phyloP scores from a whole-genome alignment of 2,113 vertebrate species.

The Casuarius casuarius region DNA sequence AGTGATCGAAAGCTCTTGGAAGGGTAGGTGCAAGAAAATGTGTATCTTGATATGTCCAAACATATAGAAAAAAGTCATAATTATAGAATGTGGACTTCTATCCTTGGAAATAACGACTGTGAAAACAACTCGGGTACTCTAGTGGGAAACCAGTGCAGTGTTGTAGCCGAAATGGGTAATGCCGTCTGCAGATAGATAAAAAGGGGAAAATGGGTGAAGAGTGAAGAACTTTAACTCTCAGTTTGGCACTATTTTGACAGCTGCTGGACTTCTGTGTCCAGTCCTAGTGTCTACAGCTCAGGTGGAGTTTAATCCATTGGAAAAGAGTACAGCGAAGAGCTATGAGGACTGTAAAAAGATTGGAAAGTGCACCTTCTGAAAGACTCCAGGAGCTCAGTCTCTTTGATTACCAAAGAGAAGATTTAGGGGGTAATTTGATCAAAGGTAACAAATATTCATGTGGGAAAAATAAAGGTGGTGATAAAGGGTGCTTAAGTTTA shows the following conservation, averaged over 20 bases:
- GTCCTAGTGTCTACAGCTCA: background rate
- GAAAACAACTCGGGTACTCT: too few relatives aligned
- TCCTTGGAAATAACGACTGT: background rate
- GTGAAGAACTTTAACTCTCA: background rate
- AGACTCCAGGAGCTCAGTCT: background rate
- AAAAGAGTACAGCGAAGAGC: background rate
- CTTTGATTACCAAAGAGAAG: background rate
- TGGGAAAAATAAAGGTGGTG: background rate
- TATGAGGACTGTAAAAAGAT: background rate
- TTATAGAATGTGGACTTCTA: background rate
- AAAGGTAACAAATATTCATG: background rate
- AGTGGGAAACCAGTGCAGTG: background rate
- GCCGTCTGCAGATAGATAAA: background rate
- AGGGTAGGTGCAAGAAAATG: background rate
- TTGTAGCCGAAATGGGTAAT: background rate
- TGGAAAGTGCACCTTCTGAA: background rate
- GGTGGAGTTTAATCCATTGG: too few relatives aligned
- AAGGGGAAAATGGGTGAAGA: background rate
- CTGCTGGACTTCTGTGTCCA: background rate
- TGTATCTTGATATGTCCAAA: background rate
- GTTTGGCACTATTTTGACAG: background rate
- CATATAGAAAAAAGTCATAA: background rate
- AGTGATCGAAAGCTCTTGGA: background rate
- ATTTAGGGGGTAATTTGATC: background rate
- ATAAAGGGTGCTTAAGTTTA: background rate